Evolutionary conservation across 2,888 invertebrate species (phyloP), one percentile per base, ranked within the genome.

Genomic region (Orthosia incerta): DNA sequence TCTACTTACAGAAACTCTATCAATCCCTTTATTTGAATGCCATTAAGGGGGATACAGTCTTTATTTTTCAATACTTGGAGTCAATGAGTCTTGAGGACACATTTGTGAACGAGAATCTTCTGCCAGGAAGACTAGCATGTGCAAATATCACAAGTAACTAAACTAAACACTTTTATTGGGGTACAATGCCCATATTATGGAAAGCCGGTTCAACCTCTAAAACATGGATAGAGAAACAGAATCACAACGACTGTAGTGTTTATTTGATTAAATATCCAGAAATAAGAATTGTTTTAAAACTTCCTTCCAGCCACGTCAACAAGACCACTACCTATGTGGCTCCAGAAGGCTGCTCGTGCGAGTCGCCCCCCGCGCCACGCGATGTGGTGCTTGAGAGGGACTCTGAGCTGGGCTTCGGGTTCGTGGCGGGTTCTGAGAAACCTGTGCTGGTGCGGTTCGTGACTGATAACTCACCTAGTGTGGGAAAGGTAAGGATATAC

Each of bases 371-470:
- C 0, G 97, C 98, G 76, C 98, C 99, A 0, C 95, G 99, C 16
- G 97, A 97, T 67, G 98, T 98, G 73, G 97, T 97, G 81, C 97
- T 99, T 81, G 97, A 97, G 84, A 95, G 99, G 59, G 98, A 98
- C 86, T 96, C 98, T 0, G 97, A 98, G 71, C 97, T 98, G 79
- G 99, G 99, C 0, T 99, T 99, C 92, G 99, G 99, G 3, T 99
- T 99, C 93, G 99, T 99, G n/a, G 99, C 99, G 1, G 99, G 99
- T 18, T 98, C 98, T 53, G 99, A 99, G 93, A 97, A 98, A 88
- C 99, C 99, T 0, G 99, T 99, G 64, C 98, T 99, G 74, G 99
- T 99, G 39, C 97, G 99, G 79, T 98, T 98, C 90, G 98, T 98
- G 20, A 98, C 98, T 0, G 98, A 98, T 95, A 98, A 98, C 89